Evolutionary conservation across 2,113 vertebrate species (phyloP), one percentile per base, ranked within the genome.

Genomic region (Alexandromys fortis): DNA sequence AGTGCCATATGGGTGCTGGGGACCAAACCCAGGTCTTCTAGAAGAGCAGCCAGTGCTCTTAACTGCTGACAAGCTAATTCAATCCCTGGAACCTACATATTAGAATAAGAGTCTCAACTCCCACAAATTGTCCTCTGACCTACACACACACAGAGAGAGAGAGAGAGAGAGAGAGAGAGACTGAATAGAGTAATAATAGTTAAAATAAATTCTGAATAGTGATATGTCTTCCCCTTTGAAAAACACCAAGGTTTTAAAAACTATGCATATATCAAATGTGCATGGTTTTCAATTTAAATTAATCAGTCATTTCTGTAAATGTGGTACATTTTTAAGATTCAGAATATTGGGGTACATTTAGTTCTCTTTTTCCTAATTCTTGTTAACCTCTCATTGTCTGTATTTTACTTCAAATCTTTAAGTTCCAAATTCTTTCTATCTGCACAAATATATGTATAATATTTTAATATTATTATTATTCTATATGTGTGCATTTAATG

Each of bases 191-290:
- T 86, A 92, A 89, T 9, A 4, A 77, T 5, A 63, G 58, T 63
- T 42, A 38, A 82, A 24, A 87, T 4, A 79, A n/a, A 76, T 91
- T 14, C 49, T 73, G 9, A 86, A 33, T 45, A 94, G 26, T 79
- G 12, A 4, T 38, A 22, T 81, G 55, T 4, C 49, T 72, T 89
- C 4, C 8, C 49, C n/a, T 81, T 72, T 77, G 10, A 67, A 47
- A 97, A 97, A 77, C 47, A 93, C 17, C 42, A n/a, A 35, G 9
- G 4, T 82, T 96, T 92, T 95, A 9, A 65, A 97, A 94, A 86
- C 2, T 7, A 75, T n/a, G 2, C 85, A 24, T 47, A 28, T 49
- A 68, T 76, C 22, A 97, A 89, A 85, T 13, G 13, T 5, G 24
- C 86, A 10, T 76, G 42, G 7, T 24, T 95, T 81, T 93, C 90